Evolutionary conservation across 1,140 invertebrate species (phyloP).

Genomic region (Drosophila athabasca): DNA sequence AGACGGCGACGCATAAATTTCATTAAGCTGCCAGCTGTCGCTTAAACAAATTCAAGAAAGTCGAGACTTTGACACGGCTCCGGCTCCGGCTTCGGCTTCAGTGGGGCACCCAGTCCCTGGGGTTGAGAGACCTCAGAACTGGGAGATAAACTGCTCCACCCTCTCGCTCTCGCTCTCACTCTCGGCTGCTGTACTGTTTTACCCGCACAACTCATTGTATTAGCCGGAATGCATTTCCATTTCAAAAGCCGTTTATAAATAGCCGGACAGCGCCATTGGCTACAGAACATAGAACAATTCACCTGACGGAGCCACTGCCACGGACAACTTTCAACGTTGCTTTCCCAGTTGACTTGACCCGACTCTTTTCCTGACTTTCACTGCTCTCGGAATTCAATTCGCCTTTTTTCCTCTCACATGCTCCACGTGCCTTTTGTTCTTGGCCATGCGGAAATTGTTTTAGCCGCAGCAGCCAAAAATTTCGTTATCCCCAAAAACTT

Average conservation of each 20-base stretch:
- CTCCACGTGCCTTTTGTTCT: slow-evolving; percentile 36
- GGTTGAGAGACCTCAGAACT: slow-evolving; percentile 6
- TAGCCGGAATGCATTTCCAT: slow-evolving; percentile 66
- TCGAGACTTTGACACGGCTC: slow-evolving; percentile 48
- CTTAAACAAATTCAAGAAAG: slow-evolving; percentile 59
- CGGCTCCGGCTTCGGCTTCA: slow-evolving; percentile 15
- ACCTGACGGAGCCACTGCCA: slow-evolving; percentile 10
- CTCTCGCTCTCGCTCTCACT: slow-evolving; percentile 15
- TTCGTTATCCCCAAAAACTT: slow-evolving; percentile 65
- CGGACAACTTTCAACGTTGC: slow-evolving; percentile 26
- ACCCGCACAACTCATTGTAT: slow-evolving; percentile 39
- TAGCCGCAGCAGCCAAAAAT: slow-evolving; percentile 53
- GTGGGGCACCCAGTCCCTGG: background rate
- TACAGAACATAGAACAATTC: slow-evolving; percentile 44
- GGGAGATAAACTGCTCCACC: slow-evolving; percentile 30
- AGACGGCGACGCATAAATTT: slow-evolving; percentile 62
- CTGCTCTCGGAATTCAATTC: slow-evolving; percentile 10
- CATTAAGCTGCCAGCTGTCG: slow-evolving; percentile 68
- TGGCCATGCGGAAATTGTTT: slow-evolving; percentile 64
- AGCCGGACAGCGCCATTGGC: slow-evolving; percentile 32
- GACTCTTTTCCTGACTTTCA: slow-evolving; percentile 15
- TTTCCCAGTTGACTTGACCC: slow-evolving; percentile 15
- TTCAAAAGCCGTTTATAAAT: slow-evolving; percentile 60
- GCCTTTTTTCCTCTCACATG: slow-evolving; percentile 12
- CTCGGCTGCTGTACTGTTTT: slow-evolving; percentile 24